Conservation (phyloP, 2,797 vertebrate species). For the Syndactyla subalaris region DNA sequence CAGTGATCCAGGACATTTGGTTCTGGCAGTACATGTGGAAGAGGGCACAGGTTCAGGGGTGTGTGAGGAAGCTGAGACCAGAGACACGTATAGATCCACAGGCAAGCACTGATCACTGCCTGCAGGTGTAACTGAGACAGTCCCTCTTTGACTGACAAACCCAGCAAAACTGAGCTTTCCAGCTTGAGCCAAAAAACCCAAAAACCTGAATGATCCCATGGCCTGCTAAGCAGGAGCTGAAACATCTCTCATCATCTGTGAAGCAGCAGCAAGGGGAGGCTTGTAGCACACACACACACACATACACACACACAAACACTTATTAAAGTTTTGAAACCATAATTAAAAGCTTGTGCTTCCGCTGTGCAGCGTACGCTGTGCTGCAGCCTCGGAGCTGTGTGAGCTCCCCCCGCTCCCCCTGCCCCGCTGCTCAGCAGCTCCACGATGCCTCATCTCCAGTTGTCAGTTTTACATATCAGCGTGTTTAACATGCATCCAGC, state of each 20-base stretch:
- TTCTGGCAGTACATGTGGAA: neutral
- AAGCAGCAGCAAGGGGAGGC: neutral
- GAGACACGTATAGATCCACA: fast-evolving
- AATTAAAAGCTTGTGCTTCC: conserved; percentile 30
- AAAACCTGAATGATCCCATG: fast-evolving
- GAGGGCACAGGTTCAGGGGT: neutral
- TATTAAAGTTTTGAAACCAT: conserved; percentile 18
- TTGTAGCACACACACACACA: neutral
- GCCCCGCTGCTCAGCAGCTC: neutral
- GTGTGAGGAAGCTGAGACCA: neutral
- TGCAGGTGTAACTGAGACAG: neutral
- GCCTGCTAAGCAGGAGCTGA: neutral
- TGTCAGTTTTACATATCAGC: conserved; percentile 39
- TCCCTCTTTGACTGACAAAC: neutral
- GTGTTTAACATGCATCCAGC: conserved; percentile 63
- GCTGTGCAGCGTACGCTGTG: neutral
- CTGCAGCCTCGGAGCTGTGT: neutral
- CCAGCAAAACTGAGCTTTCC: neutral
- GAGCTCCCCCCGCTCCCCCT: neutral
- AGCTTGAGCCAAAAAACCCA: neutral
- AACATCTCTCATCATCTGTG: neutral
- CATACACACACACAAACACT: neutral
- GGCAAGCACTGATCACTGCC: neutral
- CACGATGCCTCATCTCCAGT: neutral
- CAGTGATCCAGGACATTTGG: neutral